Base-by-base conservation (phyloP, 2,888 invertebrate genomes). In the Heterodera filipjevi region DNA sequence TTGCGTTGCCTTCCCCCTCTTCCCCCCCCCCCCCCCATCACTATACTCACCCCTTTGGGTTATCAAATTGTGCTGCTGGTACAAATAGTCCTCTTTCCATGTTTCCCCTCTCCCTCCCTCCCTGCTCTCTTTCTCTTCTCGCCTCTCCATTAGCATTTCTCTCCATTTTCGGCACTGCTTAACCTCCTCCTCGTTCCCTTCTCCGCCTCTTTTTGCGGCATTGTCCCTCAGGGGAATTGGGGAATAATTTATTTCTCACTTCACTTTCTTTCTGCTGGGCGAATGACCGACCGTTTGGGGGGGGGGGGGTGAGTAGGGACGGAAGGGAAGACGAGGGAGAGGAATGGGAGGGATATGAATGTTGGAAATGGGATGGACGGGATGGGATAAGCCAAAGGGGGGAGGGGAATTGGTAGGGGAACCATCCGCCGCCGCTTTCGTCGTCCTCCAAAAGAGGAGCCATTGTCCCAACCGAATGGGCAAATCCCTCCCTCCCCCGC, bases 241-340 rank as follows among this genome's bases (percentile, higher is more conserved):
- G 27, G 68, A 68, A 68, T 68, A 68, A 68, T 68, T 68, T 68
- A 68, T 68, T 68, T 66, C 59, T 59, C 68, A 68, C 68, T 66
- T 66, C 32, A 39, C 39, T 39, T 39, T 35, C n/a, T 68, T 33
- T 22, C 68, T 68, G 53, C 22, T 6, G 22, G 53, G 53, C 53
- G 53, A 53, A 53, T 53, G 53, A 53, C 53, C 22, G 19, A 53
- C 53, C 53, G 53, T 19, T 22, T n/a, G n/a, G n/a, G n/a, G n/a
- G n/a, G n/a, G n/a, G n/a, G n/a, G 53, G 53, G 53, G 6, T 53
- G 53, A 22, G 22, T n/a, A 59, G 27, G 59, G 53, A 53, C 0
- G 53, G 10, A 19, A 22, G 59, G 27, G 10, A 10, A 6, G 59
- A 12, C 5, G 59, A 22, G n/a, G 59, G 49, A 12, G 3, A 16